Evolutionary conservation across 2,113 vertebrate species (phyloP).

Genomic region (Urocolius indicus): DNA sequence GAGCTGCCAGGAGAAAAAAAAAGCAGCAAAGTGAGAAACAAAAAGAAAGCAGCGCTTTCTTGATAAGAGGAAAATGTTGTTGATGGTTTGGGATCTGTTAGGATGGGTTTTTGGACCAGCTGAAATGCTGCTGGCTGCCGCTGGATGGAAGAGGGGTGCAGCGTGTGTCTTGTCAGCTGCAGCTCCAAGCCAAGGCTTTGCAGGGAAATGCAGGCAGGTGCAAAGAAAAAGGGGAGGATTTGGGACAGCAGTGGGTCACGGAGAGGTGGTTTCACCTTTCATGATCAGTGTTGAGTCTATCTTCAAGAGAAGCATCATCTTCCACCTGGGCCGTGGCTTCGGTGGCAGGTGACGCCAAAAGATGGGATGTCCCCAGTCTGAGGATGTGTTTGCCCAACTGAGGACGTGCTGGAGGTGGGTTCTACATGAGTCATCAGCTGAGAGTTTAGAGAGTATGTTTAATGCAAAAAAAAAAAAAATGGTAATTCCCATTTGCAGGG

Average conservation of each 20-base stretch:
- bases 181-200: neutral
- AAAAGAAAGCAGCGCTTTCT: neutral
- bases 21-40: neutral
- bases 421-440: neutral
- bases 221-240: neutral
- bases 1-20: slow-evolving; percentile 69
- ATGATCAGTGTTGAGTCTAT: neutral
- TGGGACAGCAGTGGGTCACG: neutral
- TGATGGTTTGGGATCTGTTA: neutral
- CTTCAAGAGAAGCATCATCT: too few relatives aligned
- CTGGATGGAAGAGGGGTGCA: neutral
- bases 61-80: neutral
- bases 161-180: neutral
- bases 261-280: neutral
- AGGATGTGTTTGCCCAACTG: neutral
- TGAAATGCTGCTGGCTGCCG: neutral
- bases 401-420: neutral
- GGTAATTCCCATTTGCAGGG: neutral
- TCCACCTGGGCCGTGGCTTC: neutral
- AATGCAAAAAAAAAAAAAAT: neutral
- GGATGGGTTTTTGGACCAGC: neutral
- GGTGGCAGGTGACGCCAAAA: neutral
- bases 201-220: neutral
- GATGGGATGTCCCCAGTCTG: neutral
- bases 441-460: neutral